Percentiles rank a stretch among this genome's conserved stretches.
phyloP scores from a whole-genome alignment of 2,888 invertebrate species.

The Thera britannica region DNA sequence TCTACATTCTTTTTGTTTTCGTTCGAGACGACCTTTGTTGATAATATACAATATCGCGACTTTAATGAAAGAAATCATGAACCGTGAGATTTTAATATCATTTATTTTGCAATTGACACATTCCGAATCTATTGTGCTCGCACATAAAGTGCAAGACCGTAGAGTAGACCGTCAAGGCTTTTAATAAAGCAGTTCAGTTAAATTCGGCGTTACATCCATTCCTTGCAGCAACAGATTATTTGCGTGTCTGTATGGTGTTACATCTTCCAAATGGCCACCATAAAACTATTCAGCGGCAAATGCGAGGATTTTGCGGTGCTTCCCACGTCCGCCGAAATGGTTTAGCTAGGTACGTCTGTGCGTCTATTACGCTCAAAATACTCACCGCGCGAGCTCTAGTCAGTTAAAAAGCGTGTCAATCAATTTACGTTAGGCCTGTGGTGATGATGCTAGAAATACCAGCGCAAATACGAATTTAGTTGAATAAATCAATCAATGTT shows the following conservation, averaged over 20 bases:
- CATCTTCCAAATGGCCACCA: slow-evolving; percentile 53
- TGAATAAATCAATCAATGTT: slow-evolving; percentile 47
- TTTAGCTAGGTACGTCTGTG: slow-evolving; percentile 69
- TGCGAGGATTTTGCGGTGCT: slow-evolving; percentile 65
- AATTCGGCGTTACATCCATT: slow-evolving; percentile 36
- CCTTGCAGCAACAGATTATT: slow-evolving; percentile 40
- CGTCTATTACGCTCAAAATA: slow-evolving; percentile 75
- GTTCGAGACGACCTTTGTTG: slow-evolving; percentile 82
- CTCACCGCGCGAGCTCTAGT: slow-evolving; percentile 64
- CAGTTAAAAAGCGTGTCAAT: slow-evolving; percentile 76
- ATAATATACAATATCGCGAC: slow-evolving; percentile 80
- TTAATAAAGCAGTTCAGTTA: slow-evolving; percentile 27
- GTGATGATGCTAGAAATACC: slow-evolving; percentile 57
- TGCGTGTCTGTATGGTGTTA: slow-evolving; percentile 46
- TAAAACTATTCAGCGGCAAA: slow-evolving; percentile 60
- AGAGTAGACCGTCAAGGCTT: slow-evolving; percentile 45
- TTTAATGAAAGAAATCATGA: slow-evolving; percentile 79
- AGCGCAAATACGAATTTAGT: slow-evolving; percentile 46
- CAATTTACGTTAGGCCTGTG: slow-evolving; percentile 67
- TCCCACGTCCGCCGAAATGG: slow-evolving; percentile 71
- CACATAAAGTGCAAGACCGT: slow-evolving; percentile 30
- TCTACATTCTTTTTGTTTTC: slow-evolving; percentile 83
- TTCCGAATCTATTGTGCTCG: slow-evolving; percentile 56
- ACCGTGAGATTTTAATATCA: slow-evolving; percentile 77
- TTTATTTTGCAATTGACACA: slow-evolving; percentile 73